phyloP scores from a whole-genome alignment of 2,797 vertebrate genomes.

The Liasis olivaceus region DNA sequence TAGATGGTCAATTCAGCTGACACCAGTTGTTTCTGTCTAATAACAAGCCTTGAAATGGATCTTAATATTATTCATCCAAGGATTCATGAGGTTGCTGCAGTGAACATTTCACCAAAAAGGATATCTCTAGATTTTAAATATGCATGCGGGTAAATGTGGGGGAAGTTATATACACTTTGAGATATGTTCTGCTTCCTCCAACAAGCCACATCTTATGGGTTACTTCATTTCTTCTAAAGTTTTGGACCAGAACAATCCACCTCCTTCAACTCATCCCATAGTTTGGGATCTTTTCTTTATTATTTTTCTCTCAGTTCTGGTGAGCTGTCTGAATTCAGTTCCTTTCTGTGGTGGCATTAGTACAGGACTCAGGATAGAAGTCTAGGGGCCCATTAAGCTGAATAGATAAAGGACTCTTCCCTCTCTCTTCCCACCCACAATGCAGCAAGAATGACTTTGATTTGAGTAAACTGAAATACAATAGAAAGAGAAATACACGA shows the following conservation, averaged over 20 bases:
- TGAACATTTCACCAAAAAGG: not conserved
- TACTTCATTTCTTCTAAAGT: not conserved
- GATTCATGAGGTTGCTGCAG: no score
- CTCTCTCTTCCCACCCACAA: not conserved
- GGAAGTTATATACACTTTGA: not conserved
- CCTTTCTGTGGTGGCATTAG: not conserved
- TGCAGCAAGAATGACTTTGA: not conserved
- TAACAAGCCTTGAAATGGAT: not conserved
- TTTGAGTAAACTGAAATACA: not conserved
- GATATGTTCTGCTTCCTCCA: not conserved
- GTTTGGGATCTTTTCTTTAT: not conserved
- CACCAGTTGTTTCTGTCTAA: not conserved
- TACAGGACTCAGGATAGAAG: not conserved
- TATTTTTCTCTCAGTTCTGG: not conserved
- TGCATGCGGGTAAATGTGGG: not conserved
- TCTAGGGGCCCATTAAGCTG: not conserved
- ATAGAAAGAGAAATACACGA: not conserved
- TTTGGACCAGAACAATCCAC: not conserved
- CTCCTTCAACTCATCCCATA: not conserved
- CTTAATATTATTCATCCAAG: not conserved
- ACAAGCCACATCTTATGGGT: not conserved
- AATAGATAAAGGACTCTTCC: not conserved
- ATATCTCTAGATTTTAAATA: not conserved
- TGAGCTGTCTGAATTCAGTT: not conserved
- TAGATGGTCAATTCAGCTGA: not conserved